Percentiles rank a stretch among this genome's conserved stretches.
Evolutionary conservation across 2,113 vertebrate species (phyloP).

Genomic region (Aphelocoma coerulescens): DNA sequence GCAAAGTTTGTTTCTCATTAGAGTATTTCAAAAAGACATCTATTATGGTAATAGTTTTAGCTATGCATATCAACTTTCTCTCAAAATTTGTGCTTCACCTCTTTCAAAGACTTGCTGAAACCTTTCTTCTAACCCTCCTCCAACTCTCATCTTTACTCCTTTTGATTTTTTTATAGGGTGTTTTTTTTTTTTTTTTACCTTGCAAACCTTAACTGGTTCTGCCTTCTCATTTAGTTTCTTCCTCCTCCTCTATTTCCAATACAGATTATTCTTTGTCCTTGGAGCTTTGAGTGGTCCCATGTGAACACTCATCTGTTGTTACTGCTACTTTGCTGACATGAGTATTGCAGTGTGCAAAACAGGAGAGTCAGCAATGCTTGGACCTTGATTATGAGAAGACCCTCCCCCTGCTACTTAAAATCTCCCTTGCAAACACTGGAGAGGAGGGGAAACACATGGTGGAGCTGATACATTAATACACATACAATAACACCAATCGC

Average conservation of each 20-base stretch:
- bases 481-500: slow-evolving; percentile 42
- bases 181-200: background rate
- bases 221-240: slow-evolving; percentile 54
- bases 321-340: slow-evolving; percentile 43
- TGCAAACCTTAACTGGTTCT: slow-evolving; percentile 30
- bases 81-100: background rate
- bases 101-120: background rate
- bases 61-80: background rate
- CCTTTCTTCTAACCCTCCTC: background rate
- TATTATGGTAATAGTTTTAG: background rate
- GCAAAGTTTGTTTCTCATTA: background rate
- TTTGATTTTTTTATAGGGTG: background rate
- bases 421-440: slow-evolving; percentile 26
- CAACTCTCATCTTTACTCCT: background rate
- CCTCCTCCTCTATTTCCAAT: slow-evolving; percentile 44
- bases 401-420: slow-evolving; percentile 35
- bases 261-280: slow-evolving; percentile 52
- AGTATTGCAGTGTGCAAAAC: background rate
- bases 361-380: slow-evolving; percentile 47
- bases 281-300: slow-evolving; percentile 40
- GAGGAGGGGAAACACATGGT: slow-evolving; percentile 51
- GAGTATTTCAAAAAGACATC: background rate
- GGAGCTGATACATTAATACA: slow-evolving; percentile 48
- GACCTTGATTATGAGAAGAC: slow-evolving; percentile 43
- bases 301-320: slow-evolving; percentile 34